Conservation (phyloP, 1,140 invertebrate species). For the Hydropsyche tenuis region DNA sequence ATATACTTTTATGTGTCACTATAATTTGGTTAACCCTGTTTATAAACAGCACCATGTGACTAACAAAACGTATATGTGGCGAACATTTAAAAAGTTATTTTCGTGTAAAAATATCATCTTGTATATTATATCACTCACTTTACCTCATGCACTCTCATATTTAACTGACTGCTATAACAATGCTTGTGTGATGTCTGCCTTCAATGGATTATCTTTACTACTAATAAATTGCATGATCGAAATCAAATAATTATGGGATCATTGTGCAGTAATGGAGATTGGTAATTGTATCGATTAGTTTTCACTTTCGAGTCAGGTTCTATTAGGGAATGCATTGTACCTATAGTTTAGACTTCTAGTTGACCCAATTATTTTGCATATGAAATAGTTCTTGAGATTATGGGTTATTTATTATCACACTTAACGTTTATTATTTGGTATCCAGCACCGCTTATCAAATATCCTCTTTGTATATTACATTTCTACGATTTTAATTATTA, state of each 20-base stretch:
- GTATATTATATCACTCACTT: constrained; percentile 49
- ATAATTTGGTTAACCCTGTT: constrained; percentile 45
- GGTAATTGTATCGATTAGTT: neutral
- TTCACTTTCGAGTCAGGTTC: neutral
- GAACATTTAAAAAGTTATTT: neutral
- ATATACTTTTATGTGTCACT: constrained; percentile 18
- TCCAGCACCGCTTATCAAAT: neutral
- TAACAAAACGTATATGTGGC: constrained; percentile 35
- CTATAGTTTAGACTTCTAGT: constrained; percentile 1
- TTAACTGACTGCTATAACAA: constrained; percentile 48
- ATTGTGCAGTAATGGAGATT: neutral
- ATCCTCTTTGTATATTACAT: neutral
- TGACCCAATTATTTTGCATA: constrained; percentile 2
- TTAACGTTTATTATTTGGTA: neutral
- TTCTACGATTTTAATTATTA: no score
- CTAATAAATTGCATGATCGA: constrained; percentile 47
- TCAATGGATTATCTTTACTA: constrained; percentile 43
- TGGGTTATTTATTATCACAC: neutral
- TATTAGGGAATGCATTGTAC: constrained; percentile 19
- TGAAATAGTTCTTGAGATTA: neutral
- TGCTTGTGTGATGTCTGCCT: constrained; percentile 48
- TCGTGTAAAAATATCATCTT: constrained; percentile 12
- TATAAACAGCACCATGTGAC: constrained; percentile 46
- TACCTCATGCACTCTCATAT: constrained; percentile 48
- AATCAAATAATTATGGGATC: constrained; percentile 19